Conservation (phyloP, 2,888 invertebrate genomes). For the Aphidoletes aphidimyza region DNA sequence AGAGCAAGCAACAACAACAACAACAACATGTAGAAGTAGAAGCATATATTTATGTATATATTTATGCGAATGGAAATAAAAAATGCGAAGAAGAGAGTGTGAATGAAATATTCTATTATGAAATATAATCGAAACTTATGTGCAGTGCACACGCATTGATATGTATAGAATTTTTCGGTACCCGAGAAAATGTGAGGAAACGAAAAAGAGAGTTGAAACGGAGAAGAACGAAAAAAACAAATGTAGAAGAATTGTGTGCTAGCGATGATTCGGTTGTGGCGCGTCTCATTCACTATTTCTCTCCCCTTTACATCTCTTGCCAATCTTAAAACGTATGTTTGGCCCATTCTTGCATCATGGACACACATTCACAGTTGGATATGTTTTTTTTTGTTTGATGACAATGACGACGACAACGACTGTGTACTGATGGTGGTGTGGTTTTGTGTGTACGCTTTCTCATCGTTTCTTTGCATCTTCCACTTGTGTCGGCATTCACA, state of each 20-base stretch:
- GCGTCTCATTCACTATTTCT: neutral
- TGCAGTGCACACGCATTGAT: constrained; percentile 47
- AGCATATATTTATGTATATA: neutral
- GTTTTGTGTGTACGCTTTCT: neutral
- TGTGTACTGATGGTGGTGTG: neutral
- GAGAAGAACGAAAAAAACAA: too few species aligned
- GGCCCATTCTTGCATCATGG: neutral
- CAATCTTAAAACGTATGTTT: neutral
- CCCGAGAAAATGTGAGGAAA: too few species aligned
- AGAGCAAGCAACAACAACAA: neutral
- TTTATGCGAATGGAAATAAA: constrained; percentile 1
- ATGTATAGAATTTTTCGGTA: constrained; percentile 50
- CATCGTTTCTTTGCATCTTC: too few species aligned
- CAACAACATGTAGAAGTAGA: neutral
- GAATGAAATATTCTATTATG: constrained; percentile 53
- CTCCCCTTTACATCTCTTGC: neutral
- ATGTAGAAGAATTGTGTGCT: neutral
- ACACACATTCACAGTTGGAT: constrained; percentile 19
- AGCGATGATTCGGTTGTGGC: constrained; percentile 6
- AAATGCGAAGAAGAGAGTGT: constrained; percentile 26
- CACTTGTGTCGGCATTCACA: neutral
- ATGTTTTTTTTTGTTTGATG: neutral
- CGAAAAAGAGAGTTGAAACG: too few species aligned
- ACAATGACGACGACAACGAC: neutral
- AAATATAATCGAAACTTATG: constrained; percentile 35